A percentile compares a stretch with the other conserved stretches of the same genome.
These are phyloP conservation scores for Invenusta paracnida DNA, from an alignment of 2,888 invertebrate species.

Conservation along the genomic window DNA sequence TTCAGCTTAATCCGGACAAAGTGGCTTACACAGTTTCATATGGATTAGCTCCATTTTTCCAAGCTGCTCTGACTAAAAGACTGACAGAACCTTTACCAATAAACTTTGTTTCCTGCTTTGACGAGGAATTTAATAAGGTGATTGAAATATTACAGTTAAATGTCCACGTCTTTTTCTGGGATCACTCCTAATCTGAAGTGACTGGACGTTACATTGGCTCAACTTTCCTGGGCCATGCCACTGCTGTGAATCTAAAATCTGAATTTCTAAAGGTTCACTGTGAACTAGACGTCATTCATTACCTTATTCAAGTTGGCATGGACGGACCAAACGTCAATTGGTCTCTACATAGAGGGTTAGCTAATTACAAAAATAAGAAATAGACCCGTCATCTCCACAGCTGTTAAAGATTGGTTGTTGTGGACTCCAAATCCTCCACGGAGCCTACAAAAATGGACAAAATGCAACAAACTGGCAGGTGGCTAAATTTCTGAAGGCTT, in stretches of 20 bases:
- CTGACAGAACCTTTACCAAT: background rate
- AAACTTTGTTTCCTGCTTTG: slow-evolving; percentile 14
- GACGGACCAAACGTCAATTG: slow-evolving; percentile 1
- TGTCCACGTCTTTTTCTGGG: slow-evolving; percentile 7
- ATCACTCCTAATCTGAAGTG: background rate
- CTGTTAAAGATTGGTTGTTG: slow-evolving; percentile 4
- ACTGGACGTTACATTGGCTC: slow-evolving; percentile 23
- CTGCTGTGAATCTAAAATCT: slow-evolving; percentile 10
- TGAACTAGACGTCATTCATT: slow-evolving; percentile 6
- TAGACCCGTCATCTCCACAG: slow-evolving; percentile 1
- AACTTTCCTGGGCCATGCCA: slow-evolving; percentile 8
- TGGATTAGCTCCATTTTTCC: background rate
- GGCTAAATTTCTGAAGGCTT: background rate
- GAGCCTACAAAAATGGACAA: slow-evolving; percentile 6
- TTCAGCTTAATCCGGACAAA: slow-evolving; percentile 1
- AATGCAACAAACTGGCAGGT: slow-evolving; percentile 7
- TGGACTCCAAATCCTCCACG: background rate
- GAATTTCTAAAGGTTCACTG: background rate
- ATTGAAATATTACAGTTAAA: background rate
- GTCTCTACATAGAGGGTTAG: slow-evolving; percentile 2
- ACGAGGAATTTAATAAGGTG: slow-evolving; percentile 6
- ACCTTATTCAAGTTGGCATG: slow-evolving; percentile 23
- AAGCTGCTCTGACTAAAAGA: slow-evolving; percentile 13
- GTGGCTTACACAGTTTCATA: background rate
- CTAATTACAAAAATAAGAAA: background rate